These are phyloP conservation scores for Varanus komodoensis DNA, from an alignment of 2,113 vertebrate species.

Conservation along the genomic window DNA sequence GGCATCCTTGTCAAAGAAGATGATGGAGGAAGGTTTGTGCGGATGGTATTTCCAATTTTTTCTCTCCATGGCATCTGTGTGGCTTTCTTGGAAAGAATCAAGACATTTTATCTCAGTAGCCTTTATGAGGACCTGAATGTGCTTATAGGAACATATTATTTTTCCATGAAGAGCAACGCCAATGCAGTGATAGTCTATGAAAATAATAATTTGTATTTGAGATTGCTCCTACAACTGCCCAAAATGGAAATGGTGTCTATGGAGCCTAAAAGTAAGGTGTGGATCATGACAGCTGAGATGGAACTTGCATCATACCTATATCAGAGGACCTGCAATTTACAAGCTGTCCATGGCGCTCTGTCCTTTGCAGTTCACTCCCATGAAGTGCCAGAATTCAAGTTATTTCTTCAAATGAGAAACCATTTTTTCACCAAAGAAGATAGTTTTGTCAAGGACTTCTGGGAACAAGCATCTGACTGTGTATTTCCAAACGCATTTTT, in stretches of 20 bases:
- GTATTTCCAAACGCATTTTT: neutral
- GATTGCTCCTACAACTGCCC: neutral
- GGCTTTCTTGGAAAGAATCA: conserved; percentile 1
- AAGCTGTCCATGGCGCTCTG: neutral
- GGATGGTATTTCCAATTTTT: neutral
- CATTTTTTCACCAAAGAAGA: conserved; percentile 6
- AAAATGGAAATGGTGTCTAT: neutral
- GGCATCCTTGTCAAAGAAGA: conserved; percentile 8
- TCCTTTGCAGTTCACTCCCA: neutral
- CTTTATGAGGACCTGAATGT: fast-evolving
- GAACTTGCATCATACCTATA: neutral
- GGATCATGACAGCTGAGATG: neutral
- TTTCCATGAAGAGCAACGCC: neutral
- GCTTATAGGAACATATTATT: neutral
- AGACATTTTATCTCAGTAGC: neutral
- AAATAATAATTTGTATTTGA: neutral
- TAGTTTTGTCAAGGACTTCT: neutral
- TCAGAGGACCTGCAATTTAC: neutral
- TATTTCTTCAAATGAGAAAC: neutral
- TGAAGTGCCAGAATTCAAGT: conserved; percentile 10
- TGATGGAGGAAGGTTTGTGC: conserved; percentile 3
- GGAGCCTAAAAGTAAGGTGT: neutral
- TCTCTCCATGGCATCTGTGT: neutral
- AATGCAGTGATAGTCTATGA: neutral
- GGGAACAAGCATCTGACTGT: neutral